These are phyloP conservation scores for Parnassius orleans DNA, from an alignment of 2,888 invertebrate species.

Conservation along the genomic window DNA sequence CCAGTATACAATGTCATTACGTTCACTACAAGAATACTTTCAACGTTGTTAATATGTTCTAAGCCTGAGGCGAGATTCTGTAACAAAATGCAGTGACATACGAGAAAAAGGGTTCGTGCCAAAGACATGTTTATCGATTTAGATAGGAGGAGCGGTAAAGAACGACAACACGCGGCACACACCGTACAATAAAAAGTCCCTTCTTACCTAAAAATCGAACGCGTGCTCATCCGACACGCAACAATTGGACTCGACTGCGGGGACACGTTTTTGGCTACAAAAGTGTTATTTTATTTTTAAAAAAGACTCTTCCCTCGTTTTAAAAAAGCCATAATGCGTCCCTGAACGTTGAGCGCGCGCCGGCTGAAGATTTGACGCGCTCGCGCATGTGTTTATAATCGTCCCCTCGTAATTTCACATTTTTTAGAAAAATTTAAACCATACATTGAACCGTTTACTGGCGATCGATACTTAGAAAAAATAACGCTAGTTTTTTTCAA, in stretches of 20 bases:
- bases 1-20: too few species aligned
- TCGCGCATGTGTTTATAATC: constrained; percentile 79
- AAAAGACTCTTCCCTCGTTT: constrained; percentile 70
- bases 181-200: constrained; percentile 76
- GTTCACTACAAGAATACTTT: background rate
- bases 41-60: background rate
- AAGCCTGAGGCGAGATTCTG: constrained; percentile 20
- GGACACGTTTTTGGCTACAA: constrained; percentile 75
- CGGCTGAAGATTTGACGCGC: constrained; percentile 81
- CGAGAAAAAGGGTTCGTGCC: constrained; percentile 32
- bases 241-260: constrained; percentile 75
- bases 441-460: constrained; percentile 67
- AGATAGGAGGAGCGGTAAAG: constrained; percentile 14
- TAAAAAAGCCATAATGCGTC: constrained; percentile 76
- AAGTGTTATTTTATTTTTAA: constrained; percentile 75
- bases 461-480: constrained; percentile 53
- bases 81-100: constrained; percentile 22
- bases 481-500: constrained; percentile 67
- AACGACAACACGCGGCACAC: constrained; percentile 51
- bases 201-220: constrained; percentile 70
- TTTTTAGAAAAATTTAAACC: constrained; percentile 62
- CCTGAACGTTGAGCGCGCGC: constrained; percentile 66
- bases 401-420: constrained; percentile 75
- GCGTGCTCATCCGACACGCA: constrained; percentile 81
- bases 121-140: constrained; percentile 25